Percentiles rank a stretch among this genome's conserved stretches.
Conservation (phyloP, 2,113 vertebrate genomes). For the Electrona antarctica region DNA sequence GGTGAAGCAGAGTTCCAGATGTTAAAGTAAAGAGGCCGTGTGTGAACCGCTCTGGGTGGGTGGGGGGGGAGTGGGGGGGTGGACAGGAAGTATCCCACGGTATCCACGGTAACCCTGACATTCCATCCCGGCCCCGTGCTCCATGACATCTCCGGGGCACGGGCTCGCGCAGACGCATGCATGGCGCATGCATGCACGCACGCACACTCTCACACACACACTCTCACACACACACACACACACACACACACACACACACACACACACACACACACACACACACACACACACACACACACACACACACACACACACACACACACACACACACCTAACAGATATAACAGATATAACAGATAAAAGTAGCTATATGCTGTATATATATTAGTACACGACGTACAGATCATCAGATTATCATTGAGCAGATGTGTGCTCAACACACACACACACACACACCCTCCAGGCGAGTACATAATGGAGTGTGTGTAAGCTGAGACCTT, state of each 20-base stretch:
- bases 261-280: too few relatives aligned
- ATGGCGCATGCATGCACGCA: constrained; percentile 3
- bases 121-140: constrained; percentile 75
- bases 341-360: too few relatives aligned
- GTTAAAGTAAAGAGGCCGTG: constrained; percentile 68
- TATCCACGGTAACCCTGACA: constrained; percentile 80
- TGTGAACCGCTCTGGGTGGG: constrained; percentile 55
- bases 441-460: constrained; percentile 36
- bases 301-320: constrained; percentile 17
- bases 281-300: constrained; percentile 16
- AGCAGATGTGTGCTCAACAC: not conserved
- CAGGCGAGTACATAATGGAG: constrained; percentile 61
- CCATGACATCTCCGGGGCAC: constrained; percentile 68
- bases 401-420: constrained; percentile 13
- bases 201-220: constrained; percentile 19
- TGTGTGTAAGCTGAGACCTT: constrained; percentile 65
- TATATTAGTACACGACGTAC: too few relatives aligned
- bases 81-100: constrained; percentile 82
- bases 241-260: too few relatives aligned
- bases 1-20: constrained; percentile 72
- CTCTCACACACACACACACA: constrained; percentile 8
- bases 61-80: not conserved
- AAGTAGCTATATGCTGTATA: too few relatives aligned
- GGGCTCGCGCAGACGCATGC: not conserved
- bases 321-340: too few relatives aligned